These are phyloP conservation scores for Brachionus asplanchnoidis DNA, from an alignment of 1,140 invertebrate species.

Conservation along the genomic window DNA sequence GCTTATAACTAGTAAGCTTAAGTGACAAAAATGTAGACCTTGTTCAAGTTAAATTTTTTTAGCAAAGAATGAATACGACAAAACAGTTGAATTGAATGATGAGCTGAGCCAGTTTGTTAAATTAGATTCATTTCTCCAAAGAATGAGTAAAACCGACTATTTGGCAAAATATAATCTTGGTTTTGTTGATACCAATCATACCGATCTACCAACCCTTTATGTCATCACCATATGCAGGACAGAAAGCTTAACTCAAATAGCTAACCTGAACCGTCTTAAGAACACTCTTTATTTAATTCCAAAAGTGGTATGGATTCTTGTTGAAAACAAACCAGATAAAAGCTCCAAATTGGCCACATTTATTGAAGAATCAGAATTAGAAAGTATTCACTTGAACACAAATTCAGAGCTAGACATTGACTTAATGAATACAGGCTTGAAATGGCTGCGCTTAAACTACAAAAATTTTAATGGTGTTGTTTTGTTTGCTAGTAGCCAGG, in stretches of 20 bases:
- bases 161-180: background rate
- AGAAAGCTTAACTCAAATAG: background rate
- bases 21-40: background rate
- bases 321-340: background rate
- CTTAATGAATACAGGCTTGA: background rate
- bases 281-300: background rate
- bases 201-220: background rate
- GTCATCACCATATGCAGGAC: background rate
- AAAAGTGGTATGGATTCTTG: slow-evolving; percentile 4
- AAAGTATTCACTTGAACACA: background rate
- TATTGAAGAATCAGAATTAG: background rate
- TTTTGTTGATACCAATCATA: background rate
- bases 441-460: background rate
- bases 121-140: background rate
- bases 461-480: background rate
- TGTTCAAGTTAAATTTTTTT: background rate
- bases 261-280: background rate
- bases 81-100: background rate
- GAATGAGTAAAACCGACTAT: background rate
- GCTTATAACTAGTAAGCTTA: background rate
- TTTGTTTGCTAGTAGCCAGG: background rate
- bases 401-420: background rate
- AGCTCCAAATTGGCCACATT: background rate
- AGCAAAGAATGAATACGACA: background rate
- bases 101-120: background rate